phyloP scores from a whole-genome alignment of 2,113 vertebrate species.

The Rhegmatorhina hoffmannsi region DNA sequence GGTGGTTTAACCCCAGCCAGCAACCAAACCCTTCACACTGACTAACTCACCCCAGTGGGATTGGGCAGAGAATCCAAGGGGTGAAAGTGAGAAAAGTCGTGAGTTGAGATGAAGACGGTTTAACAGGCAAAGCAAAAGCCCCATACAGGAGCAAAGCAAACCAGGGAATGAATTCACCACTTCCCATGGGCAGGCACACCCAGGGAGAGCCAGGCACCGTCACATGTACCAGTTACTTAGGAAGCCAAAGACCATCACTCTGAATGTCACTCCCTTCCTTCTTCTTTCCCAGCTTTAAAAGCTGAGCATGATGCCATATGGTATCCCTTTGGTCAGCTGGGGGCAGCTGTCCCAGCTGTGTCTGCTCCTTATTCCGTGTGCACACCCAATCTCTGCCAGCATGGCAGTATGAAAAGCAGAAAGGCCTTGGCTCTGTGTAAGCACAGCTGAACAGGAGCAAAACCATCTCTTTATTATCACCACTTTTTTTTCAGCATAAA shows the following conservation, averaged over 20 bases:
- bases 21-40: neutral
- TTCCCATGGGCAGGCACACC: neutral
- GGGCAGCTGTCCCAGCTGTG: neutral
- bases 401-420: neutral
- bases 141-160: neutral
- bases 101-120: neutral
- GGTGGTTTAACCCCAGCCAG: neutral
- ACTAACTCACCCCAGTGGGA: neutral
- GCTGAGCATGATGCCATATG: neutral
- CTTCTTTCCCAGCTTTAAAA: neutral
- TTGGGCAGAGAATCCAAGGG: neutral
- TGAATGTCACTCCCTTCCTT: neutral
- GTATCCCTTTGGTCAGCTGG: neutral
- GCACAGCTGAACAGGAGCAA: neutral
- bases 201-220: neutral
- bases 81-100: neutral
- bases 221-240: accelerated
- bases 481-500: neutral
- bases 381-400: neutral
- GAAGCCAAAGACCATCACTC: neutral
- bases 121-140: neutral
- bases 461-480: neutral
- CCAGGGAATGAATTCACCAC: neutral
- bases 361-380: neutral
- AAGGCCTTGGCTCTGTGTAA: neutral